Conservation (phyloP, 2,888 invertebrate genomes). For the Trypoxylon attenuatum region DNA sequence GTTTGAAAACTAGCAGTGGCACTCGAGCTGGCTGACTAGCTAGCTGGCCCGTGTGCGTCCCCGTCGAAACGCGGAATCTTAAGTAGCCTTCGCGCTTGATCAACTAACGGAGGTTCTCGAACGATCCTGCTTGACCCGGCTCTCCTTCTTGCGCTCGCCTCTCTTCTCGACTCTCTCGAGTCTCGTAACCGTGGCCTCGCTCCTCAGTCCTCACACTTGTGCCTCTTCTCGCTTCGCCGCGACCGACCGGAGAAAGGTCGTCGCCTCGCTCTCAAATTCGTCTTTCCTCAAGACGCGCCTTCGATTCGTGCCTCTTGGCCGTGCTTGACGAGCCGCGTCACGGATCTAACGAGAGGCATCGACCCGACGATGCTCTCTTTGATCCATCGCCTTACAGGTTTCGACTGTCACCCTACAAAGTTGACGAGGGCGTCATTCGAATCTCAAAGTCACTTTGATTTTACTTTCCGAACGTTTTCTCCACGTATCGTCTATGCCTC, state of each 20-base stretch:
- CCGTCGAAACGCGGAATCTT: conserved; percentile 50
- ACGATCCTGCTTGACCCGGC: conserved; percentile 49
- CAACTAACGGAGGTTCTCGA: conserved; percentile 55
- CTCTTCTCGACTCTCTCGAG: conserved; percentile 9
- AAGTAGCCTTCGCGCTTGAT: conserved; percentile 54
- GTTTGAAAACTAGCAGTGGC: conserved; percentile 61
- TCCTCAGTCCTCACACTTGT: neutral
- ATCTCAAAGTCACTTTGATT: too few species aligned
- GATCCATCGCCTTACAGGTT: too few species aligned
- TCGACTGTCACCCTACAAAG: too few species aligned
- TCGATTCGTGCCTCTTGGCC: conserved; percentile 15
- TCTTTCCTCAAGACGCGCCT: conserved; percentile 55
- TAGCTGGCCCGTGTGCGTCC: conserved; percentile 51
- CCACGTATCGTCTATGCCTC: too few species aligned
- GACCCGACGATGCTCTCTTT: too few species aligned
- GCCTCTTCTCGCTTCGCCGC: conserved; percentile 17
- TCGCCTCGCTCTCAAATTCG: conserved; percentile 56
- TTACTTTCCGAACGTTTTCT: too few species aligned
- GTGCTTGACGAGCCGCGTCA: conserved; percentile 29
- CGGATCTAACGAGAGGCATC: too few species aligned
- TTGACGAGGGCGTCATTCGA: too few species aligned
- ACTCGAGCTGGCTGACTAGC: conserved; percentile 44
- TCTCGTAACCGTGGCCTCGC: neutral
- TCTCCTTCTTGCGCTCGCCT: conserved; percentile 30
- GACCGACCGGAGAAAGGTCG: conserved; percentile 47